Evolutionary conservation across 1,140 invertebrate species (phyloP).

Genomic region (Ephestia elutella): DNA sequence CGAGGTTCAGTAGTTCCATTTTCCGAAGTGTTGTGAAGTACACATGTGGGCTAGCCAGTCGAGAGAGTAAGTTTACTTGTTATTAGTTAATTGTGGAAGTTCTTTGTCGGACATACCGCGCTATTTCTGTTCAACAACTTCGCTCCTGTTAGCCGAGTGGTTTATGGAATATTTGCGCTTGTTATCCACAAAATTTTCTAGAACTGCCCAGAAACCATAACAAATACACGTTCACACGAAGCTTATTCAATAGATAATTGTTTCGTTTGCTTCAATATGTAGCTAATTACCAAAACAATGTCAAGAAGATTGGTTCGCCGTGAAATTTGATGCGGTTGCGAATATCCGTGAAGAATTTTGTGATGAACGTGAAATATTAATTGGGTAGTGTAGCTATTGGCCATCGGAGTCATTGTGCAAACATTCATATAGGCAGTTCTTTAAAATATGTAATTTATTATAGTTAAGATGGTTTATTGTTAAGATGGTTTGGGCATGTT

Average conservation of each 20-base stretch:
- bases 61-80: constrained; percentile 56
- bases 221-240: not conserved
- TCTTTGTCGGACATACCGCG: not conserved
- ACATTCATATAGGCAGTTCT: not conserved
- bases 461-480: too few relatives aligned
- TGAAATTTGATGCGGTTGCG: not conserved
- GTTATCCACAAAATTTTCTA: not conserved
- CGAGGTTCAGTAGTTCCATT: constrained; percentile 57
- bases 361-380: not conserved
- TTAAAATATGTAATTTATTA: too few relatives aligned
- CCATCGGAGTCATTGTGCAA: not conserved
- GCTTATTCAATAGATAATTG: not conserved
- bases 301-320: not conserved
- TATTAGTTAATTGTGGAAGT: not conserved
- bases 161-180: too few relatives aligned
- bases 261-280: constrained; percentile 1
- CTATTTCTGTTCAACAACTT: not conserved
- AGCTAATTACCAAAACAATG: constrained; percentile 3
- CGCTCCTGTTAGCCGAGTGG: not conserved
- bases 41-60: constrained; percentile 63
- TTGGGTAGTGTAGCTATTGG: not conserved
- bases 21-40: constrained; percentile 65
- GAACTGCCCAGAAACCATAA: not conserved
- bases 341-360: not conserved
- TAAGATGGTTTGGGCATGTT: too few relatives aligned